Base-by-base conservation (phyloP, 2,113 vertebrate species). In the Phalacrocorax pelagicus region DNA sequence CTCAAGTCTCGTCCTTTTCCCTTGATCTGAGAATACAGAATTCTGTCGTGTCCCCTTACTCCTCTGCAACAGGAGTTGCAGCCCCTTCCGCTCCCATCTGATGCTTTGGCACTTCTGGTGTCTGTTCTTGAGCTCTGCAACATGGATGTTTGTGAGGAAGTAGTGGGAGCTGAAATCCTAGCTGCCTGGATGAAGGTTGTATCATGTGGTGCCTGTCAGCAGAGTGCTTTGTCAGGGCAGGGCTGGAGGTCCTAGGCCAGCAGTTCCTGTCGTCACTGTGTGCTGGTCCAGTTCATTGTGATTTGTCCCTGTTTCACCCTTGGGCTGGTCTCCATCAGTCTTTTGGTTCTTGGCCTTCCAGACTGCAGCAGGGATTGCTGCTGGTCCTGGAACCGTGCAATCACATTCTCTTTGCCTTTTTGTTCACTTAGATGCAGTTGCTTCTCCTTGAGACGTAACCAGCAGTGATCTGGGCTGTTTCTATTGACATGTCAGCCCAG, bases 401-500 rank as follows among this genome's bases (percentile, higher is more conserved):
- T 57, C 32, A 9, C 2, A 1, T 58, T 75, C 3, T 59, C 66
- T 69, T 30, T 74, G 38, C n/a, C 16, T 70, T 40, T 61, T 22
- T 72, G 42, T 65, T 72, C 13, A 15, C 15, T 19, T 34, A 44
- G 36, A 47, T 65, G 74, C 9, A 22, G 62, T 77, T 90, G 54
- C 21, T 61, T 42, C 21, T 73, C 9, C 51, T 72, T 9, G 30
- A 32, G 49, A 11, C 2, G 0, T 4, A 69, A 18, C 12, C 51
- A 69, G 46, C 52, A 65, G 13, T 12, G 14, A 8, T 66, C 40
- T 77, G 65, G 61, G 55, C 58, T 77, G 44, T 55, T 87, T 11
- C 24, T 74, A 0, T 69, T 54, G 54, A 29, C 66, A 34, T 1
- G 1, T 42, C 32, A 70, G 44, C 30, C 23, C 9, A 7, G 19